Evolutionary conservation across 1,140 invertebrate genomes (phyloP), one percentile per base, ranked within the genome.

Genomic region (Camponotus floridanus): DNA sequence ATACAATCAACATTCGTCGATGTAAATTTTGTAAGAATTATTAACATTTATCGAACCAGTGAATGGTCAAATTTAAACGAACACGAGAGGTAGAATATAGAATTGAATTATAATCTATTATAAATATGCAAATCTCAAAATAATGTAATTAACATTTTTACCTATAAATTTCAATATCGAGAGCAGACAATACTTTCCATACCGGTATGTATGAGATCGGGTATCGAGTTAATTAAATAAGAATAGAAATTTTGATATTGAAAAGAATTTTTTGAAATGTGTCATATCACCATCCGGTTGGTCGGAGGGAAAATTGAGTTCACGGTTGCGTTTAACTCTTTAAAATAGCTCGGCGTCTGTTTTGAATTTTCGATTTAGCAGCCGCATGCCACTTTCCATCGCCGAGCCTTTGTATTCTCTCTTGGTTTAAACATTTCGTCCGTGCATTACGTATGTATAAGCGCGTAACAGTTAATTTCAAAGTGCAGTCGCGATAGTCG

Each of bases 381-480:
- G 31, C 26, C 39, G 15, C 42, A 15, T n/a, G 3, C 39, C 7
- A 42, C 55, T 62, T 61, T 36, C 39, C 65, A 67, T 42, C 48
- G 33, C 6, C 67, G n/a, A 11, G 42, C 39, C 55, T 83, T 83
- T 74, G 79, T 83, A 48, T 61, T 18, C 57, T 26, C 68, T 71
- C 68, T 61, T 42, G 36, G 18, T 73, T 74, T 61, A 48, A 83
- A 83, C 86, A 57, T 83, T 62, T 21, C 42, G 33, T 26, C 15
- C 48, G 59, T 67, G 36, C 70, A 59, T 87, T 67, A 51, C 42
- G 31, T 83, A 48, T 87, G 70, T 76, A 85, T 64, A 88, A 88
- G 55, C 79, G 79, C 48, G 73, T 62, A 57, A 71, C 36, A 45
- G 79, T 88, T 88, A 88, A 88, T 88, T 88, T 88, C 74, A 76